phyloP scores from a whole-genome alignment of 2,888 invertebrate species.

The Linnaemya tessellans region DNA sequence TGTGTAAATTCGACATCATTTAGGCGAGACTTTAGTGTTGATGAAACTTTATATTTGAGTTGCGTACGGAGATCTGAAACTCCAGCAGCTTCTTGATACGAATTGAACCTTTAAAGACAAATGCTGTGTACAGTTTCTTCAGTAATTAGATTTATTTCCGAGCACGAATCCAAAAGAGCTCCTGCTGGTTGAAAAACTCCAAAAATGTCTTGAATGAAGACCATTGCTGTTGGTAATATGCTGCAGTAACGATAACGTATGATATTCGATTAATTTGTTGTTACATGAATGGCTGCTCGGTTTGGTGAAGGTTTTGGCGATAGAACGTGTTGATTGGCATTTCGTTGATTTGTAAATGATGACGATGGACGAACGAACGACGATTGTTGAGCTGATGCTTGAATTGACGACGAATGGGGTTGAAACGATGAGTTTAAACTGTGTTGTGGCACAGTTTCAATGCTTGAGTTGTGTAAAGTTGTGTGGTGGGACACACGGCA shows the following conservation, averaged over 20 bases:
- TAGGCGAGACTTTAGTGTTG: neutral
- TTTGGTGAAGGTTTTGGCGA: no score
- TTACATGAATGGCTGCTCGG: no score
- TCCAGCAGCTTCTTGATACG: neutral
- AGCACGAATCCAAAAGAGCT: slow-evolving; percentile 4
- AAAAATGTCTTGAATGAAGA: neutral
- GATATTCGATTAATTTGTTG: neutral
- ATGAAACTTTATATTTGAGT: neutral
- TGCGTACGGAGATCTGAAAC: neutral
- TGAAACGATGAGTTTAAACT: neutral
- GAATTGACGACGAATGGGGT: neutral
- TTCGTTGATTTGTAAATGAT: no score
- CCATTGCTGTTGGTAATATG: neutral
- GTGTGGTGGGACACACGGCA: slow-evolving; percentile 29
- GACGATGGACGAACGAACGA: neutral
- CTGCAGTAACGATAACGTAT: neutral
- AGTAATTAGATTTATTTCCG: neutral
- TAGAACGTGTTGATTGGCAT: no score
- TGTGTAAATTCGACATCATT: neutral
- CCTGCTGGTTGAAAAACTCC: neutral
- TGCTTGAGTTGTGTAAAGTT: slow-evolving; percentile 11
- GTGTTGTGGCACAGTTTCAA: neutral
- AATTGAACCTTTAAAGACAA: neutral
- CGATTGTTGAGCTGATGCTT: neutral
- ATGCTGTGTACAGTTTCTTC: neutral